Conservation (phyloP, 2,888 invertebrate genomes). For the Diarsia dahlii region DNA sequence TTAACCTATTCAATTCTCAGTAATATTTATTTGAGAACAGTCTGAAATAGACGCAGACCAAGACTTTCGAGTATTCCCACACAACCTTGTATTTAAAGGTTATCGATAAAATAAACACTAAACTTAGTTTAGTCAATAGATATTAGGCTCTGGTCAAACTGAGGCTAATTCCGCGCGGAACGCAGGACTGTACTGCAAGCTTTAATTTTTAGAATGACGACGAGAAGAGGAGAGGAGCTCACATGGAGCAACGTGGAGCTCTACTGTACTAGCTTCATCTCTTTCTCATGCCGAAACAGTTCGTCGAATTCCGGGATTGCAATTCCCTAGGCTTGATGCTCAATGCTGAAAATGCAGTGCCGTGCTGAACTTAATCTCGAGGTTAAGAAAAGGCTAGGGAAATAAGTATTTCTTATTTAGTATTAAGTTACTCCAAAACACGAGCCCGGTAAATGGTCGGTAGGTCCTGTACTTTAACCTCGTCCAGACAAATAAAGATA, state of each 20-base stretch:
- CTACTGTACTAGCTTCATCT: too few species aligned
- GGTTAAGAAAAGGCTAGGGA: background rate
- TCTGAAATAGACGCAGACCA: background rate
- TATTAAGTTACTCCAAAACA: background rate
- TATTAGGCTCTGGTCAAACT: background rate
- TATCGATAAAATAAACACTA: conserved; percentile 37
- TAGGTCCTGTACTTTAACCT: background rate
- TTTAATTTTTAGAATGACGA: background rate
- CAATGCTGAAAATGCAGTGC: background rate
- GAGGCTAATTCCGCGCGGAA: background rate
- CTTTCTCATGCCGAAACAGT: too few species aligned
- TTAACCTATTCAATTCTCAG: background rate
- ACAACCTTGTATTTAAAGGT: background rate
- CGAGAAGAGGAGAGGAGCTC: too few species aligned
- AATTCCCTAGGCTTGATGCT: background rate
- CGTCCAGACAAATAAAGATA: conserved; percentile 9
- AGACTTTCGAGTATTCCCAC: background rate
- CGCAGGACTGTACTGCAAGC: background rate
- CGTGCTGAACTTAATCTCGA: background rate
- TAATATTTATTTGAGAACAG: background rate
- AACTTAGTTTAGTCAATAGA: conserved; percentile 28
- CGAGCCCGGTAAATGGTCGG: background rate
- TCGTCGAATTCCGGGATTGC: too few species aligned
- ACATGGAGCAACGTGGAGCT: too few species aligned
- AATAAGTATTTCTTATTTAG: background rate